Evolutionary conservation across 2,888 invertebrate species (phyloP).

Genomic region (Sympetrum striolatum): DNA sequence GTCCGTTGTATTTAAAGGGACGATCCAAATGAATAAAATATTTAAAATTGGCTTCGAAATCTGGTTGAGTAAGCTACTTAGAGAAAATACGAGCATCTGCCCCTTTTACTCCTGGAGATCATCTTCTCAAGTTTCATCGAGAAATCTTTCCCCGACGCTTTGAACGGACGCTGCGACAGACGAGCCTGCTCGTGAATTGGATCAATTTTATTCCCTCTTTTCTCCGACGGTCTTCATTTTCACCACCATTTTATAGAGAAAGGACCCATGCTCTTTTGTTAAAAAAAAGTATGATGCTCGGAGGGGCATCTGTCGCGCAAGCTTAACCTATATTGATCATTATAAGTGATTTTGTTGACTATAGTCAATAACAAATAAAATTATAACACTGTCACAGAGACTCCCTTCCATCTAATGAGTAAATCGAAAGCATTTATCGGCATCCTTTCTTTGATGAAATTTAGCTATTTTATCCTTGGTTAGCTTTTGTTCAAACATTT

Average conservation of each 20-base stretch:
- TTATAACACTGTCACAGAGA: no score
- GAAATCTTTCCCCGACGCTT: neutral
- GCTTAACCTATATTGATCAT: no score
- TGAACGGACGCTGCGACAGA: neutral
- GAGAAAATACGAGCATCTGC: neutral
- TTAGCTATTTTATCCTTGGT: no score
- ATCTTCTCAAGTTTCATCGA: neutral
- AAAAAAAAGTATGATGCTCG: neutral
- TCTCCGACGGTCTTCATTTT: neutral
- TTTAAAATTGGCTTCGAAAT: neutral
- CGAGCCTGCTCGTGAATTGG: neutral
- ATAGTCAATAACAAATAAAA: no score
- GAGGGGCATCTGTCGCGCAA: neutral
- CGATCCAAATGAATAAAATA: no score
- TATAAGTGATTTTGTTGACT: no score
- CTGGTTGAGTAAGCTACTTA: constrained; percentile 49
- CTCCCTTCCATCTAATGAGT: no score
- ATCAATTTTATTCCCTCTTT: neutral
- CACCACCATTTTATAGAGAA: neutral
- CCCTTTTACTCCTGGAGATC: neutral
- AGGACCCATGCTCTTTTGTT: neutral
- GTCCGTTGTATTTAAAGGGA: no score
- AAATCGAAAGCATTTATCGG: no score
- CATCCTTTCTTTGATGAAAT: no score
- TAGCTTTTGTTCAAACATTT: no score